Conservation (phyloP, 2,113 vertebrate species). For the Peromyscus maniculatus region DNA sequence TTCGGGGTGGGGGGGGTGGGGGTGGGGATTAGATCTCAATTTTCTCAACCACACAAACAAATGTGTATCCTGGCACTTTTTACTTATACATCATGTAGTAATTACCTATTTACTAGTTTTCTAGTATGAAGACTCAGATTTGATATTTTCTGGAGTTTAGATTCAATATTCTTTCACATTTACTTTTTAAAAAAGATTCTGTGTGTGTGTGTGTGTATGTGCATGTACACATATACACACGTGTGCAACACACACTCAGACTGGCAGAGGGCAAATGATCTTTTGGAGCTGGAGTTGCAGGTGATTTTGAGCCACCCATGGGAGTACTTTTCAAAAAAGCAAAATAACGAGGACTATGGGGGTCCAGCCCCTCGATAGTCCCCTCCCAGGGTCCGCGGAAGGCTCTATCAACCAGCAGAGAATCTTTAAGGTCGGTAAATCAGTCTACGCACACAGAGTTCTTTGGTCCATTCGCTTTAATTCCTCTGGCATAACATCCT, state of each 20-base stretch:
- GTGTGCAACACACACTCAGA: too few species aligned
- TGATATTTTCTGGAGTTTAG: neutral
- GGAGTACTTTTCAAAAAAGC: neutral
- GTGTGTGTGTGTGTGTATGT: neutral
- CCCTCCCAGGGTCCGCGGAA: too few species aligned
- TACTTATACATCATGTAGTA: neutral
- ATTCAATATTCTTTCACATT: neutral
- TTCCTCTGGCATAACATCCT: too few species aligned
- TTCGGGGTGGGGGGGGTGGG: neutral
- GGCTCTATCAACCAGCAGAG: too few species aligned
- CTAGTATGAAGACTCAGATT: neutral
- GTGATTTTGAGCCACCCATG: neutral
- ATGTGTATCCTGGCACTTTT: neutral
- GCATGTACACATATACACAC: neutral
- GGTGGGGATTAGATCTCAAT: neutral
- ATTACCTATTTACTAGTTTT: constrained; percentile 17
- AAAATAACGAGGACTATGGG: too few species aligned
- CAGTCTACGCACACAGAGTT: too few species aligned
- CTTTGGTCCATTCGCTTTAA: too few species aligned
- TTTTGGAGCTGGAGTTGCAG: neutral
- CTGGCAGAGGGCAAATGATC: too few species aligned
- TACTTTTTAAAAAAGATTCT: neutral
- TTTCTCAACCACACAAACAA: neutral
- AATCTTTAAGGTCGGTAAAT: too few species aligned
- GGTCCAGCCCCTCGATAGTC: too few species aligned